Evolutionary conservation across 2,113 vertebrate genomes (phyloP).

Genomic region (Etheostoma spectabile): DNA sequence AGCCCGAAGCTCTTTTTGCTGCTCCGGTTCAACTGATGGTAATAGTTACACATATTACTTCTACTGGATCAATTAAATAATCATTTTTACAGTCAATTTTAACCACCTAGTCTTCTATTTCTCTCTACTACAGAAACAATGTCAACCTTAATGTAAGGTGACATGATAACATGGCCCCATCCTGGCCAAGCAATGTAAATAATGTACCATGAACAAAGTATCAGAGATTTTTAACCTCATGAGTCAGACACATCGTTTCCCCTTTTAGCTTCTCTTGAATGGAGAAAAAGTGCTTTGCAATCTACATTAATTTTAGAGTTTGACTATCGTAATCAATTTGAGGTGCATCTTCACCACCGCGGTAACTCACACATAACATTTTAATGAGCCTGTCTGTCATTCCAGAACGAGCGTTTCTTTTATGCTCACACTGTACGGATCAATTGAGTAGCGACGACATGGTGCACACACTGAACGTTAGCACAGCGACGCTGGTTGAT

Average conservation of each 20-base stretch:
- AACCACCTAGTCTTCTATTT: neutral
- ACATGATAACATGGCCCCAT: conserved; percentile 5
- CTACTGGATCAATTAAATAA: neutral
- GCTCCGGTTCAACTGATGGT: neutral
- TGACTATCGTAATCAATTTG: neutral
- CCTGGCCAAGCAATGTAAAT: conserved; percentile 14
- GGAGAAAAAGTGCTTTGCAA: neutral
- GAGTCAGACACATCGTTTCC: neutral
- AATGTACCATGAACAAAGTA: conserved; percentile 12
- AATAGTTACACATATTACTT: conserved; percentile 2
- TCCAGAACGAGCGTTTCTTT: neutral
- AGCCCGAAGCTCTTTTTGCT: neutral
- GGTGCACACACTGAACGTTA: neutral
- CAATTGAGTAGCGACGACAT: neutral
- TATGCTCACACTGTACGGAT: neutral
- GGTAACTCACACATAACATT: neutral
- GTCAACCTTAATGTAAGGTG: conserved; percentile 32
- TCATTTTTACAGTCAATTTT: neutral
- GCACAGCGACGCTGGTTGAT: neutral
- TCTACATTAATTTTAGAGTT: neutral
- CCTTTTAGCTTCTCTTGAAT: neutral
- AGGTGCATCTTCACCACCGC: neutral
- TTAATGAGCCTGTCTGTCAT: neutral
- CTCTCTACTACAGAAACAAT: neutral
- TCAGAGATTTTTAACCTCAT: neutral